phyloP scores from a whole-genome alignment of 2,888 invertebrate species.

The Malthinus flaveolus region DNA sequence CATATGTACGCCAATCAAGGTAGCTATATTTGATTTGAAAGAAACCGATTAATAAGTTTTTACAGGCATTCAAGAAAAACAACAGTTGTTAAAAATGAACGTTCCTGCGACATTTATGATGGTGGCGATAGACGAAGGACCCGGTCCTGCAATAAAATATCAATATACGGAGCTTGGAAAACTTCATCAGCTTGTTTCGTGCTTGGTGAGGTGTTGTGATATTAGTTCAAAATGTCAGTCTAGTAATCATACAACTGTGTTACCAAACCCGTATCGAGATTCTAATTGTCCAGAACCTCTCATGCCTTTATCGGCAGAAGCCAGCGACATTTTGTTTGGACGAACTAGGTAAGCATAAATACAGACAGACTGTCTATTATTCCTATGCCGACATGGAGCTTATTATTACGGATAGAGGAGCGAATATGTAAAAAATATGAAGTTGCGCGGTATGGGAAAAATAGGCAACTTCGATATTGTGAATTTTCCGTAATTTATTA shows the following conservation, averaged over 20 bases:
- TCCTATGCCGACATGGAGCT: no score
- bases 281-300: slow-evolving; percentile 62
- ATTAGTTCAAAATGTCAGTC: slow-evolving; percentile 62
- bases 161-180: slow-evolving; percentile 94
- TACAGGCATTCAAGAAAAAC: slow-evolving; percentile 67
- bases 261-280: slow-evolving; percentile 78
- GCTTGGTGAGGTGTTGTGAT: slow-evolving; percentile 90
- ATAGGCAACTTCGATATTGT: neutral
- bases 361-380: no score
- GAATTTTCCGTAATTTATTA: neutral
- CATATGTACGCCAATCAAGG: slow-evolving; percentile 86
- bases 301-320: slow-evolving; percentile 73
- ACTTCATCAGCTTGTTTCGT: slow-evolving; percentile 89
- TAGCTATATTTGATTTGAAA: slow-evolving; percentile 44
- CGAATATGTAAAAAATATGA: no score
- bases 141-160: slow-evolving; percentile 91
- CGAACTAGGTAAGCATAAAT: slow-evolving; percentile 61
- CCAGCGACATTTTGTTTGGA: slow-evolving; percentile 81
- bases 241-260: slow-evolving; percentile 60
- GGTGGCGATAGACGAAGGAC: slow-evolving; percentile 90
- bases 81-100: slow-evolving; percentile 72
- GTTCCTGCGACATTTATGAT: slow-evolving; percentile 89
- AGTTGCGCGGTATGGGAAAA: no score
- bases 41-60: neutral
- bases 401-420: no score